Evolutionary conservation across 2,888 invertebrate species (phyloP).

Genomic region (Apoda limacodes): DNA sequence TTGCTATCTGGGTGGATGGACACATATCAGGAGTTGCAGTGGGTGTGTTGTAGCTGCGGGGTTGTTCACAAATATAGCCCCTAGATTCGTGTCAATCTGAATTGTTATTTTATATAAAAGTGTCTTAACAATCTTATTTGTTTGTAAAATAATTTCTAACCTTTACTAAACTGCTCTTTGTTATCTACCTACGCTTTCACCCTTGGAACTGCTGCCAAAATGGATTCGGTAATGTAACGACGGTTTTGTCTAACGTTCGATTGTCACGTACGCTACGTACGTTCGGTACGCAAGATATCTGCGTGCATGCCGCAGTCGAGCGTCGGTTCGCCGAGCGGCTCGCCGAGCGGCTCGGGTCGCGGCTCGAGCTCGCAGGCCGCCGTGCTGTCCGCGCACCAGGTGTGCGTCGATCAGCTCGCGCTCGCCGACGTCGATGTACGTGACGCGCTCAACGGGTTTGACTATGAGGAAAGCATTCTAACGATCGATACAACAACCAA

Average conservation of each 20-base stretch:
- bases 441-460: no score
- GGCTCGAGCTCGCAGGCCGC: conserved; percentile 47
- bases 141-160: conserved; percentile 9
- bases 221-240: conserved; percentile 39
- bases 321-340: conserved; percentile 34
- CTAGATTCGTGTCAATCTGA: no score
- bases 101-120: no score
- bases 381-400: conserved; percentile 74
- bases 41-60: no score
- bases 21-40: no score
- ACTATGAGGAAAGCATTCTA: no score
- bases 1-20: no score
- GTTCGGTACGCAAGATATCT: conserved; percentile 25
- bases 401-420: conserved; percentile 84
- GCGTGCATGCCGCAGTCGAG: conserved; percentile 50
- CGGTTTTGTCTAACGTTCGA: background rate
- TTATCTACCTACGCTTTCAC: conserved; percentile 27
- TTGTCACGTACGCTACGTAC: background rate
- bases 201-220: conserved; percentile 36
- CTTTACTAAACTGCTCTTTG: conserved; percentile 6
- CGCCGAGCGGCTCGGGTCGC: conserved; percentile 37
- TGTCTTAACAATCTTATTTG: no score
- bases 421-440: conserved; percentile 81
- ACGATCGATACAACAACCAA: no score
- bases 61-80: no score